Evolutionary conservation across 2,797 vertebrate genomes (phyloP).

Genomic region (Philypnodon macrostomus): DNA sequence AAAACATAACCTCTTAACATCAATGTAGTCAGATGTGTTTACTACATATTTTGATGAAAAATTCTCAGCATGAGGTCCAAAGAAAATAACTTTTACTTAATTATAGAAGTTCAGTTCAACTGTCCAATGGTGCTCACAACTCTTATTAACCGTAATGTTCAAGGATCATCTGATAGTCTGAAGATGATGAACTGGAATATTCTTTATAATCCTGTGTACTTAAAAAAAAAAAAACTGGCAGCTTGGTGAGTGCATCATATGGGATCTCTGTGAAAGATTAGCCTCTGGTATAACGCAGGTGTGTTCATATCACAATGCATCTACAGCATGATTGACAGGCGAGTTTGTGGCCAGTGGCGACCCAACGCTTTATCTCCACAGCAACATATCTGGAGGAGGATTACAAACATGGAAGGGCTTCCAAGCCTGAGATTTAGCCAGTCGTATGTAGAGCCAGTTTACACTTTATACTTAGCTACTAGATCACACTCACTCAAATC

Average conservation of each 20-base stretch:
- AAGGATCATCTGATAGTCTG: neutral
- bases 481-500: no score
- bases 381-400: conserved; percentile 10
- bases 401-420: conserved; percentile 29
- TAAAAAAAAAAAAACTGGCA: conserved; percentile 1
- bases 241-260: conserved; percentile 8
- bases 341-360: no score
- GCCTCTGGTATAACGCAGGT: conserved; percentile 1
- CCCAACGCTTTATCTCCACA: conserved; percentile 40
- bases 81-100: no score
- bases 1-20: no score
- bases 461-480: no score
- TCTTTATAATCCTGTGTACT: conserved; percentile 10
- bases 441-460: conserved; percentile 12
- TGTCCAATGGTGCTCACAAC: no score
- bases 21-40: no score
- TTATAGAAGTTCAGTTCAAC: no score
- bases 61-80: no score
- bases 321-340: neutral
- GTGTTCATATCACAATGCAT: neutral
- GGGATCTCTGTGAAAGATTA: conserved; percentile 19
- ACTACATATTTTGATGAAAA: no score
- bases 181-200: neutral
- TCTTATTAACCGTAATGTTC: neutral
- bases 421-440: conserved; percentile 26